Conservation (phyloP, 1,140 invertebrate genomes). For the Ericerus pela region DNA sequence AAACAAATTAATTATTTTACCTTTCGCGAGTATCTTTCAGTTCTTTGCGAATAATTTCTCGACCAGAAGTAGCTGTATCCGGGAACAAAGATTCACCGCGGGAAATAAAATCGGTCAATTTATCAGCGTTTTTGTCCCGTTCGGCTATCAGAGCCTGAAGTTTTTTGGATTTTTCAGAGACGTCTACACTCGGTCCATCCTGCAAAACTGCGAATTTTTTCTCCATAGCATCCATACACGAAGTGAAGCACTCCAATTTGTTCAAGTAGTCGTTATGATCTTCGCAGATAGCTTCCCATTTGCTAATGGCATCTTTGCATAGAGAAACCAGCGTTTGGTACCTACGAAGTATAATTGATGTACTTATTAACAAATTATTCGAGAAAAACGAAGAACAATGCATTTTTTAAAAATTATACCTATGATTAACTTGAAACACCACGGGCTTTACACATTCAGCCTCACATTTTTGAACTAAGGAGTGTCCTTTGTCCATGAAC, state of each 20-base stretch:
- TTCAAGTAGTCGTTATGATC: constrained; percentile 71
- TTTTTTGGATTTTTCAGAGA: constrained; percentile 43
- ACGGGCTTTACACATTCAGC: constrained; percentile 74
- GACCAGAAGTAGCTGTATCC: constrained; percentile 74
- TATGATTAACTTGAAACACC: constrained; percentile 74
- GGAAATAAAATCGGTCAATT: constrained; percentile 51
- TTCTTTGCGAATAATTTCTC: constrained; percentile 73
- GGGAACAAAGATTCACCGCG: constrained; percentile 74
- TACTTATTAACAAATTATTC: not conserved
- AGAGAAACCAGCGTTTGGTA: constrained; percentile 69
- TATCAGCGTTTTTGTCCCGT: constrained; percentile 64
- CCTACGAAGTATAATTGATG: constrained; percentile 26
- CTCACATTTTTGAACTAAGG: constrained; percentile 63
- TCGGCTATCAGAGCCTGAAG: constrained; percentile 64
- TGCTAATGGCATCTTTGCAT: constrained; percentile 74
- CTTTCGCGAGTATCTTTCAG: constrained; percentile 53
- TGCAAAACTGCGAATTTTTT: constrained; percentile 47
- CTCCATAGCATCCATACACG: constrained; percentile 63
- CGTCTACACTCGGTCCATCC: constrained; percentile 22
- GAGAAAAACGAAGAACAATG: not conserved
- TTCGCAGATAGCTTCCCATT: constrained; percentile 69
- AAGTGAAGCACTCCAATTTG: constrained; percentile 53
- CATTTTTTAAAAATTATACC: constrained; percentile 27
- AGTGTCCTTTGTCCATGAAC: constrained; percentile 80
- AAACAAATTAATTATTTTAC: constrained; percentile 15